These are phyloP conservation scores for Astur gentilis DNA, from an alignment of 2,113 vertebrate genomes.

Conservation along the genomic window DNA sequence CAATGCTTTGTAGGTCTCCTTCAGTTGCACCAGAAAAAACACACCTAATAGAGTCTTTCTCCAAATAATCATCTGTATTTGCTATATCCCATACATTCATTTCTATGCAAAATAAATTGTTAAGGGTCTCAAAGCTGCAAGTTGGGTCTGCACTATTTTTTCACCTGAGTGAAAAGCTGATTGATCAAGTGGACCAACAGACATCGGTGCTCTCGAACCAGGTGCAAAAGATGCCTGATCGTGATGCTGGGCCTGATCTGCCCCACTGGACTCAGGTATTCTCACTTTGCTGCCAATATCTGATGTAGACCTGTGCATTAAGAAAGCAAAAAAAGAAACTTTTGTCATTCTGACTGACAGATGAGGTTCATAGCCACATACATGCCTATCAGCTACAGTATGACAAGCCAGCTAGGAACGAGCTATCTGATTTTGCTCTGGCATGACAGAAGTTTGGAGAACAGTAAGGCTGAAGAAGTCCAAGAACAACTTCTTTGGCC, in stretches of 20 bases:
- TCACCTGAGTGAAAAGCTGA: slow-evolving; percentile 93
- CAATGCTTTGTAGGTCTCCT: not conserved
- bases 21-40: not conserved
- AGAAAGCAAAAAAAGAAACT: not conserved
- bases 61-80: not conserved
- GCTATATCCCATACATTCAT: not conserved
- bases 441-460: not conserved
- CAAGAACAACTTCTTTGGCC: not conserved
- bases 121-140: not conserved
- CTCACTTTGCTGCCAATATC: slow-evolving; percentile 90
- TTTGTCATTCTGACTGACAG: not conserved
- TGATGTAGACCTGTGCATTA: slow-evolving; percentile 84
- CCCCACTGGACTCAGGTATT: slow-evolving; percentile 78
- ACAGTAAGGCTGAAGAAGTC: not conserved
- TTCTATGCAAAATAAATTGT: not conserved
- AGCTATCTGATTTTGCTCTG: not conserved
- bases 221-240: slow-evolving; percentile 82
- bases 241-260: slow-evolving; percentile 76
- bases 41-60: not conserved
- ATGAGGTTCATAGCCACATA: not conserved
- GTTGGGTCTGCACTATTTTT: not conserved
- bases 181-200: slow-evolving; percentile 83
- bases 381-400: not conserved
- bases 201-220: slow-evolving; percentile 79
- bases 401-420: not conserved